phyloP scores from a whole-genome alignment of 2,888 invertebrate species.

The Drosophila anomelani region DNA sequence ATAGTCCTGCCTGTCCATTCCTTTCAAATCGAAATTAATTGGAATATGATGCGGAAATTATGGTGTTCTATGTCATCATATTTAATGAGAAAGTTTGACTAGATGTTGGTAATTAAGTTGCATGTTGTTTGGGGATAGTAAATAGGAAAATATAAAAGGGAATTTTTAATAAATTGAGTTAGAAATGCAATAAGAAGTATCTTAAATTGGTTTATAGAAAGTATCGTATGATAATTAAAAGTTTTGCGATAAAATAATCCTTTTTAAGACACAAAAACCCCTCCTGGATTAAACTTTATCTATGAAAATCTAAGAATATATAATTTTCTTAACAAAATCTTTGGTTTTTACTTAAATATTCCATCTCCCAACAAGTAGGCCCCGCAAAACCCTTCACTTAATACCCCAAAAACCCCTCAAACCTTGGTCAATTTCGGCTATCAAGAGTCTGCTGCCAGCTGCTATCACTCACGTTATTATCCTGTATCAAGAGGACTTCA shows the following conservation, averaged over 20 bases:
- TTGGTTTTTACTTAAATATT: background rate
- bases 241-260: background rate
- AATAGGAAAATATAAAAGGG: background rate
- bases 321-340: background rate
- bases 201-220: background rate
- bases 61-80: constrained; percentile 1
- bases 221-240: background rate
- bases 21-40: constrained; percentile 23
- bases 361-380: background rate
- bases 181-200: background rate
- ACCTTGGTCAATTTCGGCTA: background rate
- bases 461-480: constrained; percentile 4
- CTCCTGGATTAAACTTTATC: background rate
- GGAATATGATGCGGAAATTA: constrained; percentile 21
- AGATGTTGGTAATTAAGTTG: background rate
- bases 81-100: constrained; percentile 21
- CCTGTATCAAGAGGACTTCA: background rate
- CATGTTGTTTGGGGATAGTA: too few species aligned
- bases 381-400: background rate
- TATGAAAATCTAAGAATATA: background rate
- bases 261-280: background rate
- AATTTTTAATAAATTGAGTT: background rate
- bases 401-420: background rate
- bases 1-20: constrained; percentile 7
- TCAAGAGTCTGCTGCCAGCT: background rate